phyloP scores from a whole-genome alignment of 2,113 vertebrate species.

The Bos taurus region DNA sequence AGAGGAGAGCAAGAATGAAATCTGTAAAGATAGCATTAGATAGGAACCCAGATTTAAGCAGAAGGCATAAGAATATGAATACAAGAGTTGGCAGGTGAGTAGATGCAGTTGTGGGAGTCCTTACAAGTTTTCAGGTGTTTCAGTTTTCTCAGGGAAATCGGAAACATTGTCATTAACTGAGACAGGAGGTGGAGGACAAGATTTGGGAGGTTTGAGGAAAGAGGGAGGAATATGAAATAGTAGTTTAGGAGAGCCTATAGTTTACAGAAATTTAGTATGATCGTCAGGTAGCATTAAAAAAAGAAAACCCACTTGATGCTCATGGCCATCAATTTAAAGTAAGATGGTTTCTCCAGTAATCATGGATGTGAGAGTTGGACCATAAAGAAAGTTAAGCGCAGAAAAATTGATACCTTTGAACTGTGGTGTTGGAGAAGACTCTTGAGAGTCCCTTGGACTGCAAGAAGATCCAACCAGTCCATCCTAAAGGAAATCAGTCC shows the following conservation, averaged over 20 bases:
- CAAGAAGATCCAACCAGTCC: not conserved
- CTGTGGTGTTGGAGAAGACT: not conserved
- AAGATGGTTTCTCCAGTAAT: not conserved
- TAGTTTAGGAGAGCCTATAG: not conserved
- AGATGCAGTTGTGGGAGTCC: not conserved
- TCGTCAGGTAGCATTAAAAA: not conserved
- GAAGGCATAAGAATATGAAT: not conserved
- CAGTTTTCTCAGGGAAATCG: not conserved
- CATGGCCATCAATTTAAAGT: not conserved
- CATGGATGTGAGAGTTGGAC: not conserved
- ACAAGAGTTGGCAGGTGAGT: not conserved
- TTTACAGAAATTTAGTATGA: not conserved
- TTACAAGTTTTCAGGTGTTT: not conserved
- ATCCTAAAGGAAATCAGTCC: not conserved
- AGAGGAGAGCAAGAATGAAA: not conserved
- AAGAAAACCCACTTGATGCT: not conserved
- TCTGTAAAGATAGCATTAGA: not conserved
- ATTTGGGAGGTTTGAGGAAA: not conserved
- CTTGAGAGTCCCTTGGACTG: not conserved
- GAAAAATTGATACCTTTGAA: not conserved
- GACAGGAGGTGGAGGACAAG: not conserved
- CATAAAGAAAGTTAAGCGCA: fast-evolving
- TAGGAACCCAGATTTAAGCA: not conserved
- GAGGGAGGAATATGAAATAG: not conserved
- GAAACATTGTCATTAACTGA: not conserved